Base-by-base conservation (phyloP, 2,888 invertebrate genomes). In the Meloe dianella region DNA sequence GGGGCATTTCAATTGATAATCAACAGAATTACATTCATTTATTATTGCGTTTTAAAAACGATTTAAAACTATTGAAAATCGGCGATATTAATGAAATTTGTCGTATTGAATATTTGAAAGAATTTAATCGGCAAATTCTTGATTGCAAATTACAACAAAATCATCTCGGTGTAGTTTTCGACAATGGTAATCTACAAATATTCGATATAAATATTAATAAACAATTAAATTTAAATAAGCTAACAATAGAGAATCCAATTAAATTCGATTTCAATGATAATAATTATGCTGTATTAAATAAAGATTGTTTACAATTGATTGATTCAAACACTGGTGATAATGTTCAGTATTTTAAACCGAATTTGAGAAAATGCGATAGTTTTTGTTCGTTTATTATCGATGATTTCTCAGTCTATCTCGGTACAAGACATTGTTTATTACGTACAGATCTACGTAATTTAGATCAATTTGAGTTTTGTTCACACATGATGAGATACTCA, bases 401-500 rank as follows among this genome's bases (percentile, higher is more conserved):
- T 27, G 38, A 54, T 7, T 30, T 57, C 30, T 14, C 32, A 10
- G 2, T 63, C 3, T 66, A 63, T 57, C 14, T 66, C 22, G 57
- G 38, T 4, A 38, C 60, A 30, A 51, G 66, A 51, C 66, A 66
- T 57, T 35, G 32, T 63, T 47, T 66, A 20, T 22, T 66, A 12
- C 22, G 56, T 12, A 60, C 41, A 22, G 66, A 66, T 32, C 2
- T 57, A 12, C 54, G 66, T n/a, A 63, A 57, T 60, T 38, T 60
- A 10, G 58, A 60, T 20, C 38, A 38, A 47, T 56, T 60, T 1
- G 63, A 66, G 24, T 66, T 57, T 63, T 66, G 66, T 60, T 32
- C 63, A 7, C 66, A 66, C 41, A 61, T 66, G 38, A 60, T 66
- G 66, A 60, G 56, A 57, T 24, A 47, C 29, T 60, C 74, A 32